Conservation (phyloP, 2,888 invertebrate genomes). For the Epinotia bilunana region DNA sequence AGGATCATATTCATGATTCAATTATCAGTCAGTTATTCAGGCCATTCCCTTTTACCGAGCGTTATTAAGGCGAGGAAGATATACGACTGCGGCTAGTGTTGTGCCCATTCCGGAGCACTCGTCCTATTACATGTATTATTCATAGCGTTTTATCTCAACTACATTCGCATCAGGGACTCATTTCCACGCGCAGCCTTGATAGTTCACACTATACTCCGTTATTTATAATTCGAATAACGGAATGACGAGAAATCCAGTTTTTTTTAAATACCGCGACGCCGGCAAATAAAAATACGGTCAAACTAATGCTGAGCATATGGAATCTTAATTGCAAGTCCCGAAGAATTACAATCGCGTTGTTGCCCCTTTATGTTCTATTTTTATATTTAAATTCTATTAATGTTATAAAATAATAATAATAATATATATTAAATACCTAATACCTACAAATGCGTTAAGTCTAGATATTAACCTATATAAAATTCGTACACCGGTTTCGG, state of each 20-base stretch:
- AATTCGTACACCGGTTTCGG: no score
- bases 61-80: slow-evolving; percentile 14
- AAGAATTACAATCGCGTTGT: no score
- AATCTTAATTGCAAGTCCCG: no score
- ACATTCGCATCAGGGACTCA: slow-evolving; percentile 30
- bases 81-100: slow-evolving; percentile 16
- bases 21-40: slow-evolving; percentile 13
- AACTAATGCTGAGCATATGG: no score
- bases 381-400: no score
- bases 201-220: neutral
- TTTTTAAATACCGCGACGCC: no score
- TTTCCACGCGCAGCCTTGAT: slow-evolving; percentile 29
- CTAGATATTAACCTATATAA: no score
- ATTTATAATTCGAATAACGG: slow-evolving; percentile 37
- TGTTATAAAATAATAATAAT: no score
- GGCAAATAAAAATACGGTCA: no score
- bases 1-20: neutral
- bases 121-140: slow-evolving; percentile 75
- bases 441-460: no score
- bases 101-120: slow-evolving; percentile 51
- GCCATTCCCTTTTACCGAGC: slow-evolving; percentile 14
- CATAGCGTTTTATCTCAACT: slow-evolving; percentile 53
- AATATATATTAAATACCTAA: no score
- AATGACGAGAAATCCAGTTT: neutral
- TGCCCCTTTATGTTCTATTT: no score